Percentiles rank a stretch among this genome's conserved stretches.
phyloP scores from a whole-genome alignment of 2,888 invertebrate species.

The Rugalucina vietnamica region DNA sequence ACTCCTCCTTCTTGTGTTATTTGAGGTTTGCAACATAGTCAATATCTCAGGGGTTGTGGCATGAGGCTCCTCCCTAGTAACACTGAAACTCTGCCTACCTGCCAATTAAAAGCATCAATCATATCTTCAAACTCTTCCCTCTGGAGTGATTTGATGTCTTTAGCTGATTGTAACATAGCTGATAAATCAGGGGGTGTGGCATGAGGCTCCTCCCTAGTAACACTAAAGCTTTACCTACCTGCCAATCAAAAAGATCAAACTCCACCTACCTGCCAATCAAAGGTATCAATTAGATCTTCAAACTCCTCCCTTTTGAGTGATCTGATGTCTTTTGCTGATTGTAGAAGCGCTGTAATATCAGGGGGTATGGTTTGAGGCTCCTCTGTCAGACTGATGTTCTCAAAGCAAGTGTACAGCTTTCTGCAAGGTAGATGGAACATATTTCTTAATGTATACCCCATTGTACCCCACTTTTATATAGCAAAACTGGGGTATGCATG shows the following conservation, averaged over 20 bases:
- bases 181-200: conserved; percentile 13
- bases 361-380: conserved; percentile 9
- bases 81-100: conserved; percentile 45
- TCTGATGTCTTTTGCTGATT: conserved; percentile 32
- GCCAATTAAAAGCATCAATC: conserved; percentile 54
- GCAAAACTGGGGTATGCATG: too few relatives aligned
- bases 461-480: too few relatives aligned
- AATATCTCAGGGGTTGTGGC: too few relatives aligned
- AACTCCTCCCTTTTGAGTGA: conserved; percentile 38
- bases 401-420: conserved; percentile 35
- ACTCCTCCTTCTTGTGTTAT: conserved; percentile 32
- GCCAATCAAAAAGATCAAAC: too few relatives aligned
- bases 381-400: conserved; percentile 16
- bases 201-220: not conserved
- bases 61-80: too few relatives aligned
- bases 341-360: not conserved
- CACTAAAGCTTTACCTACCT: too few relatives aligned
- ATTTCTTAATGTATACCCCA: not conserved
- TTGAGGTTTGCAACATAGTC: conserved; percentile 27
- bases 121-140: conserved; percentile 48
- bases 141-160: conserved; percentile 30
- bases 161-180: conserved; percentile 10
- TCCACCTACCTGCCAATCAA: conserved; percentile 58
- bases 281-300: conserved; percentile 42
- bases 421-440: conserved; percentile 16